Percentiles rank a stretch among this genome's conserved stretches.
Conservation (phyloP, 2,888 invertebrate genomes). For the Desoria tigrina region DNA sequence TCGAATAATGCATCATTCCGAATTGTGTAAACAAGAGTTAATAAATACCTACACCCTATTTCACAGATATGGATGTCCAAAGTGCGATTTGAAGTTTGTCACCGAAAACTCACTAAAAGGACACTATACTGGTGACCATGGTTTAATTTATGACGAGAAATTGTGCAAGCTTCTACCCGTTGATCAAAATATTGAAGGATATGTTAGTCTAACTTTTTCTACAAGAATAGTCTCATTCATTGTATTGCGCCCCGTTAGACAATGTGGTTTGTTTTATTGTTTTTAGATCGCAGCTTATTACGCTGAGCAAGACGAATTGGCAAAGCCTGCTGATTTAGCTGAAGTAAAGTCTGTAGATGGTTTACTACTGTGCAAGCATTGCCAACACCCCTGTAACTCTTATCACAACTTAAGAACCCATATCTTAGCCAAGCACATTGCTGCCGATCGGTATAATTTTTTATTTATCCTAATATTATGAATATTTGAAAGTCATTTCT, state of each 20-base stretch:
- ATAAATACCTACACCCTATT: not conserved
- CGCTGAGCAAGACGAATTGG: not conserved
- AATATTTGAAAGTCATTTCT: not conserved
- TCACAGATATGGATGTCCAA: constrained; percentile 47
- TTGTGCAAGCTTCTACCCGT: constrained; percentile 37
- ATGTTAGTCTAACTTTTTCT: constrained; percentile 33
- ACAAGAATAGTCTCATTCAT: no score
- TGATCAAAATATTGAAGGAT: constrained; percentile 39
- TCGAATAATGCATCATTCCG: no score
- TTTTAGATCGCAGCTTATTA: no score
- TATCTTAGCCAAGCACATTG: constrained; percentile 43
- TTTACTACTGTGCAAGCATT: constrained; percentile 37
- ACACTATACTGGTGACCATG: constrained; percentile 47
- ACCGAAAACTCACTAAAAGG: constrained; percentile 50
- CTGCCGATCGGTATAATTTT: constrained; percentile 32
- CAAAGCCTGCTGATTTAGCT: not conserved
- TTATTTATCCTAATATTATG: not conserved
- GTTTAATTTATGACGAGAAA: constrained; percentile 29
- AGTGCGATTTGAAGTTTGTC: constrained; percentile 42
- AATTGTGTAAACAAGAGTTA: not conserved
- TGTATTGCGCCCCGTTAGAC: no score
- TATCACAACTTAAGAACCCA: constrained; percentile 44
- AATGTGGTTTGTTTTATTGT: not conserved
- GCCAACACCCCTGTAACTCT: constrained; percentile 25
- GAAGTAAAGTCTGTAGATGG: not conserved